Evolutionary conservation across 2,888 invertebrate species (phyloP).

Genomic region (Ctenicera cuprea): DNA sequence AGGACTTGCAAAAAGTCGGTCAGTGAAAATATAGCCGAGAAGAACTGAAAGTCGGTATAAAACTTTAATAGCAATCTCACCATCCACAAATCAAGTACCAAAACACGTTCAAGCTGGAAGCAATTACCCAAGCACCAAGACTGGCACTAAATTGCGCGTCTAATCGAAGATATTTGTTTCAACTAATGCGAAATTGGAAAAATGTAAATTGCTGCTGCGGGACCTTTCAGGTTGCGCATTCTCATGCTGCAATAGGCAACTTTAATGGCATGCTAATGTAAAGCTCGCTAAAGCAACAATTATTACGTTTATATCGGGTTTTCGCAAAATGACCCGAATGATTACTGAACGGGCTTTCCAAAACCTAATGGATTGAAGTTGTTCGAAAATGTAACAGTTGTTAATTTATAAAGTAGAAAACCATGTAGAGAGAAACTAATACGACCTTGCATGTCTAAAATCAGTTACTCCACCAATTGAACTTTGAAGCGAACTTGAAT

Average conservation of each 20-base stretch:
- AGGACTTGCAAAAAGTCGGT: conserved; percentile 50
- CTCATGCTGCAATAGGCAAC: background rate
- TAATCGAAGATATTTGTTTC: conserved; percentile 48
- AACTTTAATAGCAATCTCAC: conserved; percentile 46
- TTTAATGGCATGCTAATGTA: background rate
- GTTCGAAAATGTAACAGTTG: background rate
- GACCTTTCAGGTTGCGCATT: background rate
- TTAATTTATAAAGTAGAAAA: conserved; percentile 29
- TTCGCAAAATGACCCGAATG: background rate
- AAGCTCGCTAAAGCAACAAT: background rate
- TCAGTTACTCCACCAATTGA: conserved; percentile 17
- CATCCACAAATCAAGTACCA: conserved; percentile 38
- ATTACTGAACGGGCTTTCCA: background rate
- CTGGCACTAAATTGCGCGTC: conserved; percentile 36
- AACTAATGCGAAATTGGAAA: conserved; percentile 37
- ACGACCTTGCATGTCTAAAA: conserved; percentile 29
- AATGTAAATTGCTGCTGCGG: conserved; percentile 23
- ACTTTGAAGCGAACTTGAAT: background rate
- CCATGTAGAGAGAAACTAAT: background rate
- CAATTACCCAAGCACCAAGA: conserved; percentile 41
- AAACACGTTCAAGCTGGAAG: conserved; percentile 29
- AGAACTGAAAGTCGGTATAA: conserved; percentile 27
- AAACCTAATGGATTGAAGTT: conserved; percentile 1
- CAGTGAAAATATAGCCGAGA: conserved; percentile 42
- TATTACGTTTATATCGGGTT: background rate